Conservation (phyloP, 2,797 vertebrate species). For the Setipinna tenuifilis region DNA sequence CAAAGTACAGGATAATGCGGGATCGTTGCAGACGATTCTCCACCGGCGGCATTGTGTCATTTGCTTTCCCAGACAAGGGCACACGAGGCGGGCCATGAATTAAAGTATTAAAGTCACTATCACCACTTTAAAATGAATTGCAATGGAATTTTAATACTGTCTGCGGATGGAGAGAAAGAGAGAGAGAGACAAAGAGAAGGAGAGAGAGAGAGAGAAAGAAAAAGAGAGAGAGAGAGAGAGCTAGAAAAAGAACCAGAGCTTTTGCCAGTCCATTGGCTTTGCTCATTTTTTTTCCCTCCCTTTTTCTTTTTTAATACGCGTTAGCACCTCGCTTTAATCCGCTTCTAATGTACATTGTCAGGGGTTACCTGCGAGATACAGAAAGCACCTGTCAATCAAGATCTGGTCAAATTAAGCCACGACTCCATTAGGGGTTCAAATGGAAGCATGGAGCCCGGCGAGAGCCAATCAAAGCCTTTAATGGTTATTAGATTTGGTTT, state of each 20-base stretch:
- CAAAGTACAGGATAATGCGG: slow-evolving; percentile 54
- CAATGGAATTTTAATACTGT: slow-evolving; percentile 69
- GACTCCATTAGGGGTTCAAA: slow-evolving; percentile 79
- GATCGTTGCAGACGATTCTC: slow-evolving; percentile 15
- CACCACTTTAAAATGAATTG: slow-evolving; percentile 58
- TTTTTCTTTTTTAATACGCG: slow-evolving; percentile 72
- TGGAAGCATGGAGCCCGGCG: slow-evolving; percentile 74
- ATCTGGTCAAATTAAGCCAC: slow-evolving; percentile 81
- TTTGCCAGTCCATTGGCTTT: slow-evolving; percentile 74
- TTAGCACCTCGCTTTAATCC: slow-evolving; percentile 82
- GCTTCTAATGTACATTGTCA: slow-evolving; percentile 82
- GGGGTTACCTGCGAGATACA: slow-evolving; percentile 81
- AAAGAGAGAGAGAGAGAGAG: not conserved
- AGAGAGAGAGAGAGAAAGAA: not conserved
- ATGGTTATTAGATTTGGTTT: slow-evolving; percentile 71
- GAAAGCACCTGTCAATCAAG: slow-evolving; percentile 82
- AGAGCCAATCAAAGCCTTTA: slow-evolving; percentile 80
- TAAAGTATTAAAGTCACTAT: slow-evolving; percentile 63
- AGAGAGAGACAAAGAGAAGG: slow-evolving; percentile 13
- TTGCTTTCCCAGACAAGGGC: slow-evolving; percentile 73
- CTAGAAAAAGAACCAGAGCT: slow-evolving; percentile 44
- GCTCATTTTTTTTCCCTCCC: slow-evolving; percentile 70
- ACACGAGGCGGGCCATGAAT: slow-evolving; percentile 63
- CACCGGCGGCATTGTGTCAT: slow-evolving; percentile 57
- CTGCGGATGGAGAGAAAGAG: slow-evolving; percentile 52